Conservation (phyloP, 2,888 invertebrate genomes). For the Eulithis testata region DNA sequence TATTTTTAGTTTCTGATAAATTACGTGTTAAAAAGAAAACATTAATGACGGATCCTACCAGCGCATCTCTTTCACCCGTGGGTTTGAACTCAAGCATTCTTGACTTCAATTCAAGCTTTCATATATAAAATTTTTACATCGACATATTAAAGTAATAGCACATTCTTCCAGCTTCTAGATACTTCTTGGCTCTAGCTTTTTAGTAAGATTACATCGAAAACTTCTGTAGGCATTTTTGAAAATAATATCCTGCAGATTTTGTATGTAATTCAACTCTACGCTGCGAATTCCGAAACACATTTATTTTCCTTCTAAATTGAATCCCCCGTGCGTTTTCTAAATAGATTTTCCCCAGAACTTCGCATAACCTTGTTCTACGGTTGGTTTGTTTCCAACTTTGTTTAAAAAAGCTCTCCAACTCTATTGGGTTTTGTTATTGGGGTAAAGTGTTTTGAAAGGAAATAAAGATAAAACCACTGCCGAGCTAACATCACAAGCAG, state of each 20-base stretch:
- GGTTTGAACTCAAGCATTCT: too few species aligned
- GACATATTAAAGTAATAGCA: too few species aligned
- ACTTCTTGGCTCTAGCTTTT: too few species aligned
- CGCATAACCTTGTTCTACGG: conserved; percentile 31
- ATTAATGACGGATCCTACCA: too few species aligned
- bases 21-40: too few species aligned
- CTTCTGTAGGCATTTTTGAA: too few species aligned
- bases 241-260: background rate
- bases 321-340: conserved; percentile 36
- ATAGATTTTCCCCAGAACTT: conserved; percentile 24
- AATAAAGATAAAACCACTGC: conserved; percentile 17
- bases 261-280: background rate
- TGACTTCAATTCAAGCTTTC: too few species aligned
- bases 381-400: conserved; percentile 37
- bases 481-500: conserved; percentile 5
- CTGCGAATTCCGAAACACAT: conserved; percentile 10
- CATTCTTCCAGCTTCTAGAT: too few species aligned
- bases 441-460: conserved; percentile 23
- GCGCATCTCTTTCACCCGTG: too few species aligned
- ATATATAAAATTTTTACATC: too few species aligned
- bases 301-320: conserved; percentile 38
- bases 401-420: conserved; percentile 30
- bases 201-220: too few species aligned
- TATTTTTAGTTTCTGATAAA: background rate
- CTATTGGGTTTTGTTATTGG: conserved; percentile 24